Evolutionary conservation across 2,113 vertebrate species (phyloP).

Genomic region (Poicephalus meyeri): DNA sequence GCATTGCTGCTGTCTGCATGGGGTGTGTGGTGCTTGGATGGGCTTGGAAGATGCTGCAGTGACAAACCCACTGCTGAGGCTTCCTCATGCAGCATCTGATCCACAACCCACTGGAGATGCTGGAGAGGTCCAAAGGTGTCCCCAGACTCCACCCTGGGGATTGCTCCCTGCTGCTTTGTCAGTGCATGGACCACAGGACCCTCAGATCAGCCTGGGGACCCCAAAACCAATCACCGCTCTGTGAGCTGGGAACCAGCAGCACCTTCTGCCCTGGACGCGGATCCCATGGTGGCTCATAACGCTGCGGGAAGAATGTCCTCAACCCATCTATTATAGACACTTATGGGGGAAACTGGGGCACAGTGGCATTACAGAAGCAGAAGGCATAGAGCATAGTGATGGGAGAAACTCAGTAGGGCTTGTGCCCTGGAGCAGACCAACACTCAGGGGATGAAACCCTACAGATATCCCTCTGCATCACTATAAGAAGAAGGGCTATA

Average conservation of each 20-base stretch:
- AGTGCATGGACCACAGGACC: not conserved
- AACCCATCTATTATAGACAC: not conserved
- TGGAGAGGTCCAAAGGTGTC: not conserved
- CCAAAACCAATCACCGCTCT: not conserved
- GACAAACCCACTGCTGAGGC: not conserved
- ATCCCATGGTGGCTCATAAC: rapidly evolving
- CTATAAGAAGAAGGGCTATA: not conserved
- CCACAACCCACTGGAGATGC: not conserved
- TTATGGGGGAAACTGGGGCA: not conserved
- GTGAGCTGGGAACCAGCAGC: not conserved
- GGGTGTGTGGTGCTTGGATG: rapidly evolving
- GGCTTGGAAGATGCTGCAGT: not conserved
- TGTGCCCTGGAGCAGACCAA: not conserved
- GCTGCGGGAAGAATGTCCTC: not conserved
- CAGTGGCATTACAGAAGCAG: not conserved
- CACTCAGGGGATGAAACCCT: rapidly evolving
- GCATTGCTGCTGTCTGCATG: not conserved
- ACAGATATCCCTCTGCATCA: not conserved
- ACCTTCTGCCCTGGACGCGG: not conserved
- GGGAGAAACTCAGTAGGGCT: not conserved
- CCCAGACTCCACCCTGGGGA: not conserved
- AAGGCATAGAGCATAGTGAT: not conserved
- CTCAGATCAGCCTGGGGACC: not conserved
- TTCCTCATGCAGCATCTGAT: not conserved
- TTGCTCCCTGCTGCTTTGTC: not conserved